Percentiles rank a stretch among this genome's conserved stretches.
Evolutionary conservation across 1,140 invertebrate species (phyloP).

Genomic region (Drosophila pandora): DNA sequence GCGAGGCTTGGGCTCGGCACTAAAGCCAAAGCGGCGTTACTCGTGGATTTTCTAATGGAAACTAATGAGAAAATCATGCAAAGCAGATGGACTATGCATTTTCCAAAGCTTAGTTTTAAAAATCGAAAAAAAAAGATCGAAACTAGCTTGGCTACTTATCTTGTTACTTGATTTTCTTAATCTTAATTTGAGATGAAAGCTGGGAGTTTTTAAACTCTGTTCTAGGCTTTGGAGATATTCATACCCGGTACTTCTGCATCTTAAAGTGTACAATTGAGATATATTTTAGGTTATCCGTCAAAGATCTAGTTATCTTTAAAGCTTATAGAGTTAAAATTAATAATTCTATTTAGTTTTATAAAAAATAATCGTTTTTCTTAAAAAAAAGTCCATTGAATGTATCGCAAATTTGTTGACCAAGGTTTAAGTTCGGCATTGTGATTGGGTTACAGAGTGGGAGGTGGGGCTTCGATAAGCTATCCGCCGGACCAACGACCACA

Average conservation of each 20-base stretch:
- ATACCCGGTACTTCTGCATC: no score
- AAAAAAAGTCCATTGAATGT: constrained; percentile 16
- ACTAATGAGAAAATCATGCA: constrained; percentile 70
- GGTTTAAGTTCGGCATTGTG: constrained; percentile 42
- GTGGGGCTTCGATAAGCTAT: constrained; percentile 31
- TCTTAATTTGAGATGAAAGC: no score
- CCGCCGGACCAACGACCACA: constrained; percentile 3
- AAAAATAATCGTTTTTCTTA: no score
- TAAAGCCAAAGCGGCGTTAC: constrained; percentile 3
- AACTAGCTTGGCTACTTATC: not conserved
- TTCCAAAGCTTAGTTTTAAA: not conserved
- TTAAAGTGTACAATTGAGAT: no score
- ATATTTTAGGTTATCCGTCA: no score
- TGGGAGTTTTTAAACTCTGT: not conserved
- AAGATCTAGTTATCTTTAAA: not conserved
- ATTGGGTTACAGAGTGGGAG: constrained; percentile 17
- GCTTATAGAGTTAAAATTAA: not conserved
- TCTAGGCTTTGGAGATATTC: no score
- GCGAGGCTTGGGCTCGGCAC: not conserved
- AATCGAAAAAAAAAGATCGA: not conserved
- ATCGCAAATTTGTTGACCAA: constrained; percentile 51
- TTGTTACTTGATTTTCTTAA: not conserved
- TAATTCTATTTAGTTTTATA: no score
- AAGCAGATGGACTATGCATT: constrained; percentile 21
- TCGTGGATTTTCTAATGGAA: constrained; percentile 55